These are phyloP conservation scores for Oenanthe oenanthe DNA, from an alignment of 2,113 vertebrate species.

Conservation along the genomic window DNA sequence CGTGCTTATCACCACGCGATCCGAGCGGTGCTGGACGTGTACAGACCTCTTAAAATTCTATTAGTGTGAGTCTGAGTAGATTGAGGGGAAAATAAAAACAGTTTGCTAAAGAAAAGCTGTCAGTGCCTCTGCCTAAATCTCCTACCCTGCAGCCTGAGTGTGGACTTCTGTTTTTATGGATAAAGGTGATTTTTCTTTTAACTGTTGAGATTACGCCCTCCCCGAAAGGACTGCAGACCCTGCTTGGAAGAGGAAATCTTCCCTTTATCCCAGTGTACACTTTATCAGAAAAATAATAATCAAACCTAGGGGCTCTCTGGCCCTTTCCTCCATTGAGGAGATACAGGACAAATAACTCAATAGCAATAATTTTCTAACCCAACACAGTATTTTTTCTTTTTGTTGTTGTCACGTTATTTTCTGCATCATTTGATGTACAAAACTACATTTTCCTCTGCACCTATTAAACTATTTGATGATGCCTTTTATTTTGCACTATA, in stretches of 20 bases:
- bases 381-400: background rate
- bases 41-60: conserved; percentile 60
- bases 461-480: conserved; percentile 79
- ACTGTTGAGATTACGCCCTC: conserved; percentile 42
- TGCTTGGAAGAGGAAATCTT: conserved; percentile 38
- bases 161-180: conserved; percentile 42
- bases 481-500: conserved; percentile 78
- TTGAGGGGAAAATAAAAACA: background rate
- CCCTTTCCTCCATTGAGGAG: background rate
- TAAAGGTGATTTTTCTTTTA: conserved; percentile 49
- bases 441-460: conserved; percentile 75
- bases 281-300: conserved; percentile 47
- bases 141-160: conserved; percentile 8
- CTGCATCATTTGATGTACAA: conserved; percentile 77
- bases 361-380: conserved; percentile 31
- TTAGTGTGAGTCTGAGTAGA: conserved; percentile 48
- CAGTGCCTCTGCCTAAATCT: conserved; percentile 33
- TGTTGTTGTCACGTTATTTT: conserved; percentile 70
- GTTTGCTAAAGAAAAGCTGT: conserved; percentile 37
- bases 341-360: background rate
- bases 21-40: background rate
- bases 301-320: background rate
- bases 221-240: background rate
- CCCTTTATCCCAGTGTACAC: background rate
- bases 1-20: conserved; percentile 36